phyloP scores from a whole-genome alignment of 2,797 vertebrate genomes.

The Leptoclinus maculatus region DNA sequence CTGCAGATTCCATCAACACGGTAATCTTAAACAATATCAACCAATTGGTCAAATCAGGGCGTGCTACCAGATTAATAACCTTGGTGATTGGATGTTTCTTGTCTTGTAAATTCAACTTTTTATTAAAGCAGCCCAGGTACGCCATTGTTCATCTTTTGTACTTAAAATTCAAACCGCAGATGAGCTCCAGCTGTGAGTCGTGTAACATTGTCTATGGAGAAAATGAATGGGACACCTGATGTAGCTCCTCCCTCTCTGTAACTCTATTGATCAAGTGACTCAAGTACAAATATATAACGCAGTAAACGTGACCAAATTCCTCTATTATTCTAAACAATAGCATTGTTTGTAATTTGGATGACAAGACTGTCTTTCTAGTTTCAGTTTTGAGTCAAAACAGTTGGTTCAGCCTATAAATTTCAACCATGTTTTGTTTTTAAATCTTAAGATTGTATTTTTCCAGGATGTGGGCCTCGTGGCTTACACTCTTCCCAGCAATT shows the following conservation, averaged over 20 bases:
- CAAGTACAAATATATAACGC: neutral
- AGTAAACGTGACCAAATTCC: neutral
- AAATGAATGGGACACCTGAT: neutral
- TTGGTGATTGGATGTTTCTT: neutral
- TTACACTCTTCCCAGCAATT: slow-evolving; percentile 20
- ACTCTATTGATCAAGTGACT: neutral
- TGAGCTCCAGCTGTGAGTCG: neutral
- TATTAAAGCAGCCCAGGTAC: neutral
- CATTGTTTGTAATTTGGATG: neutral
- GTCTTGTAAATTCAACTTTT: neutral
- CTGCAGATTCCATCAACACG: neutral
- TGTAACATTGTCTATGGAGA: neutral
- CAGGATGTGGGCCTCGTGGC: neutral
- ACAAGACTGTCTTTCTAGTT: neutral
- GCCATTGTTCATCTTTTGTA: neutral
- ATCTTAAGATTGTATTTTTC: neutral
- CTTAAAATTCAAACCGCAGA: neutral
- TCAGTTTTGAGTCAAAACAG: neutral
- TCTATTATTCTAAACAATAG: neutral
- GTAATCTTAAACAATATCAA: neutral
- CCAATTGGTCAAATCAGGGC: neutral
- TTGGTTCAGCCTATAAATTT: neutral
- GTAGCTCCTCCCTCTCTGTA: neutral
- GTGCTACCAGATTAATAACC: neutral
- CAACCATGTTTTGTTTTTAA: slow-evolving; percentile 4